A percentile compares a stretch with the other conserved stretches of the same genome.
Conservation (phyloP, 2,888 invertebrate species). For the Ischnura elegans region DNA sequence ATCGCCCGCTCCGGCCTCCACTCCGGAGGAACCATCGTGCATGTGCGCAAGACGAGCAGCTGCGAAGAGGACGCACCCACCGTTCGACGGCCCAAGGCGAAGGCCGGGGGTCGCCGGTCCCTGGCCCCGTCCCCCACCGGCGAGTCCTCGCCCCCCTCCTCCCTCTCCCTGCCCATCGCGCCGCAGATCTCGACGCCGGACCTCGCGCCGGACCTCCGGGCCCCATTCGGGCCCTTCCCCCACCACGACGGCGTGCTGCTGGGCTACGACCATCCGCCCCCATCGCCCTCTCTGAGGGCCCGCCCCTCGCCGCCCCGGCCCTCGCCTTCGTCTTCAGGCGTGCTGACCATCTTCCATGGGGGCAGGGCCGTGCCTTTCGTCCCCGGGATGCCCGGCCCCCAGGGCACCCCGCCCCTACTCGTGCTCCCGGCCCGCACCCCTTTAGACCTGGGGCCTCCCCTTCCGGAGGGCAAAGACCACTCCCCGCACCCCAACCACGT, state of each 20-base stretch:
- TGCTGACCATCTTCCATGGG: slow-evolving; percentile 83
- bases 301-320: slow-evolving; percentile 72
- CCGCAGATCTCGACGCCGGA: slow-evolving; percentile 81
- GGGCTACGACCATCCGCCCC: slow-evolving; percentile 77
- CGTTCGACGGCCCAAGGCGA: slow-evolving; percentile 56
- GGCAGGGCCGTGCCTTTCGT: slow-evolving; percentile 91
- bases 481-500: slow-evolving; percentile 72
- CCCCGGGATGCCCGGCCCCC: slow-evolving; percentile 93
- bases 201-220: slow-evolving; percentile 78
- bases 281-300: slow-evolving; percentile 71
- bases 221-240: slow-evolving; percentile 74
- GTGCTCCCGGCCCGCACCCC: slow-evolving; percentile 68
- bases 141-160: slow-evolving; percentile 51
- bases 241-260: slow-evolving; percentile 29
- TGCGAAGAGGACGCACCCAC: slow-evolving; percentile 64
- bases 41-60: slow-evolving; percentile 57
- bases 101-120: slow-evolving; percentile 36
- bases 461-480: slow-evolving; percentile 72
- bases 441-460: slow-evolving; percentile 72
- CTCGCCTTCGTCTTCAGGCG: slow-evolving; percentile 75
- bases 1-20: slow-evolving; percentile 85
- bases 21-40: slow-evolving; percentile 86
- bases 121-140: slow-evolving; percentile 63
- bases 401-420: slow-evolving; percentile 78
- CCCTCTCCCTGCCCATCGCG: slow-evolving; percentile 77